Base-by-base conservation (phyloP, 1,140 invertebrate genomes). In the Cylas formicarius region DNA sequence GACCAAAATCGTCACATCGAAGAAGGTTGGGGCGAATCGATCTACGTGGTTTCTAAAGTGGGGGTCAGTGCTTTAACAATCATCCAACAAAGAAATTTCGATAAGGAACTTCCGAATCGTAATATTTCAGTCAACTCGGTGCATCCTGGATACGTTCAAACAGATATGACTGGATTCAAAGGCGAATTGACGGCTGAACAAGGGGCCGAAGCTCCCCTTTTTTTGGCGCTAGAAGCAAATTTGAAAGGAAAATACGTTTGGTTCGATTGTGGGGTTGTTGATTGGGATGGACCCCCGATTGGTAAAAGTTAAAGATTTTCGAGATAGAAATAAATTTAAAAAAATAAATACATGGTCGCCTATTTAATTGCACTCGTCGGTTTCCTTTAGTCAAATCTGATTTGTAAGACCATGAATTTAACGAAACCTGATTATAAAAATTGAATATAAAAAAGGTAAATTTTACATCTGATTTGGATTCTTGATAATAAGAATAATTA, bases 111-210 rank as follows among this genome's bases (percentile, higher is more conserved):
- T 1, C 50, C 45, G 10, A 55, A 54, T 22, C 48, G 62, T 3
- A 75, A 78, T 55, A 69, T 82, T 34, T 62, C 75, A 16, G 69
- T 80, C 0, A 82, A 82, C 67, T 58, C 68, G 28, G 73, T 78
- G 24, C 72, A 76, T 58, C 73, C 74, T 22, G 73, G 71, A 18
- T 82, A 80, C 62, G 81, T 84, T 2, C 69, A 75, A 37, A 85
- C 82, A 1, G 78, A 83, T 55, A 80, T 84, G 80, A 73, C 64
- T 42, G 72, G 80, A n/a, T n/a, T n/a, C 36, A 76, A 73, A 57
- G 81, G 82, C 18, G 40, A 49, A 2, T 62, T 80, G 17, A 78
- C 73, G 2, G 71, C 75, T 36, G 78, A 82, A 35, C 54, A 83
- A 69, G 82, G 78, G 16, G 69, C 68, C 4, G 20, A 52, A 43